Evolutionary conservation across 1,140 invertebrate species (phyloP), one percentile per base, ranked within the genome.

Genomic region (Pseudobourletiella spinata): DNA sequence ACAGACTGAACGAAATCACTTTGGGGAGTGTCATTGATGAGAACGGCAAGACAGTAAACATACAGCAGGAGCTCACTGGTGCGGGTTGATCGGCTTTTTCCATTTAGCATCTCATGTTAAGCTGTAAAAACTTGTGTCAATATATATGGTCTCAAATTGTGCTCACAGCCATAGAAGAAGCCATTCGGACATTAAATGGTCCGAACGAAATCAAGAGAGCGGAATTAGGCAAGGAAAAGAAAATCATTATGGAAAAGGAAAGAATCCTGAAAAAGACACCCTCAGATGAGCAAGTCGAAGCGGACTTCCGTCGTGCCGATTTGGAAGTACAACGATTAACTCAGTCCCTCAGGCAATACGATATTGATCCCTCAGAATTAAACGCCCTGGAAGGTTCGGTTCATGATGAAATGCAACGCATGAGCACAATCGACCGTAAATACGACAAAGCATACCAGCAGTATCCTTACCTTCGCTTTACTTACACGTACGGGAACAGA

Each of bases 21-120:
- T 11, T 8, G 20, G 52, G 52, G 2, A 55, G 39, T 55, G 39
- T 55, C 22, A 8, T 55, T 6, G 52, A 55, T 35, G 52, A 55
- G 4, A 20, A 35, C 18, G 52, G 52, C 11, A 55, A 55, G 6
- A 24, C 22, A 4, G n/a, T 55, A 14, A 55, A 55, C 39, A 24
- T 55, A 15, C 28, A 55, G 20, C 28, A 55, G 3, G 4, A 55
- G 26, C 4, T 55, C 3, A 18, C 32, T 3, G 29, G 52, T 39
- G 29, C 3, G n/a, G n/a, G n/a, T n/a, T n/a, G n/a, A n/a, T n/a
- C n/a, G n/a, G n/a, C n/a, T n/a, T n/a, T n/a, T n/a, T n/a, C n/a
- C n/a, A n/a, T n/a, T n/a, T n/a, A n/a, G n/a, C n/a, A n/a, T n/a
- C n/a, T n/a, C n/a, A n/a, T n/a, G n/a, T n/a, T n/a, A n/a, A n/a